These are phyloP conservation scores for Anagyrus pseudococci DNA, from an alignment of 2,888 invertebrate species.

Conservation along the genomic window DNA sequence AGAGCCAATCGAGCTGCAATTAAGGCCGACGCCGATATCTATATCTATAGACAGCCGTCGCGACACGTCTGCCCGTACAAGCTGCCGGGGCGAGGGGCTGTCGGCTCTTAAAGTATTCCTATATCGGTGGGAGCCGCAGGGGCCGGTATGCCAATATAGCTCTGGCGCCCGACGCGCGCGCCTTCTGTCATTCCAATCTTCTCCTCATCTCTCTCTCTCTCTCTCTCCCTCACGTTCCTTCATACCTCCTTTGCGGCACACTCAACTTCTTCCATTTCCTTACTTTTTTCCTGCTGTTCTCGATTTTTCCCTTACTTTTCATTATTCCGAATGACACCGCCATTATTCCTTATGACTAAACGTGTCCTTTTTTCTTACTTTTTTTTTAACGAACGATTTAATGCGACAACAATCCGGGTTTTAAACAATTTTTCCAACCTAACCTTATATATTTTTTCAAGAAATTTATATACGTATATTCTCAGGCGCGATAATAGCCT, in stretches of 20 bases:
- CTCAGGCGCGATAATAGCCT: too few species aligned
- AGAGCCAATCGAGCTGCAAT: constrained; percentile 35
- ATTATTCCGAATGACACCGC: too few species aligned
- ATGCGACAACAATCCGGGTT: too few species aligned
- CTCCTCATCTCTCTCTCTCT: constrained; percentile 19
- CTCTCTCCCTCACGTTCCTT: neutral
- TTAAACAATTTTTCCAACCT: too few species aligned
- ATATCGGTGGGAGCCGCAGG: constrained; percentile 45
- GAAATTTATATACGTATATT: too few species aligned
- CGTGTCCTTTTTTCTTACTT: too few species aligned
- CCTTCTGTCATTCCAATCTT: constrained; percentile 50
- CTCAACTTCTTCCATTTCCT: constrained; percentile 10
- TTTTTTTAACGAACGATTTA: too few species aligned
- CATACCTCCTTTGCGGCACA: neutral
- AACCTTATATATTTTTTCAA: too few species aligned
- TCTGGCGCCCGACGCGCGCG: constrained; percentile 41
- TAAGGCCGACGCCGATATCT: constrained; percentile 29
- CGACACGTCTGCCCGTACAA: constrained; percentile 40
- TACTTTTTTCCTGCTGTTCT: too few species aligned
- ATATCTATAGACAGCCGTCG: constrained; percentile 35
- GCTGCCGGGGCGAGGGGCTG: neutral
- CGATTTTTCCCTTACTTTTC: too few species aligned
- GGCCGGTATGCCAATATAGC: constrained; percentile 59
- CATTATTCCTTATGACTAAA: too few species aligned
- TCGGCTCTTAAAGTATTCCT: constrained; percentile 59